Percentiles rank a stretch among this genome's conserved stretches.
Evolutionary conservation across 2,888 invertebrate genomes (phyloP).

Genomic region (Plemyria rubiginata): DNA sequence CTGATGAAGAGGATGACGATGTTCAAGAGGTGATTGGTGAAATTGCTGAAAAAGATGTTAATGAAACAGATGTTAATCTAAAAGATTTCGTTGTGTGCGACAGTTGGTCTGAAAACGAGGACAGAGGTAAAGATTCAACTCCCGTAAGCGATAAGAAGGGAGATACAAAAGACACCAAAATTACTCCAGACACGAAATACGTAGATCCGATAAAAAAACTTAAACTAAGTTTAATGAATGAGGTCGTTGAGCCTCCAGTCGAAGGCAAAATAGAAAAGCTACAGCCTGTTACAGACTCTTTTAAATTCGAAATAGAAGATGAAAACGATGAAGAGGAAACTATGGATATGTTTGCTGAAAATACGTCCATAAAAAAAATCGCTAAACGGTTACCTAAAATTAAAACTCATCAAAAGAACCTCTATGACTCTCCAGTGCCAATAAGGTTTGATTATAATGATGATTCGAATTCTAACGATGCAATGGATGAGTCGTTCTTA

Average conservation of each 20-base stretch:
- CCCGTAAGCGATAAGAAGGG: conserved; percentile 58
- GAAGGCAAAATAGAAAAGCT: conserved; percentile 62
- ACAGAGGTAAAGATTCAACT: conserved; percentile 57
- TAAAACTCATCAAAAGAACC: conserved; percentile 41
- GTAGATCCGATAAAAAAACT: conserved; percentile 51
- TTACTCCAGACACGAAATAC: conserved; percentile 34
- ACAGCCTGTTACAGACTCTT: conserved; percentile 72
- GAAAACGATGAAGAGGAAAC: conserved; percentile 69
- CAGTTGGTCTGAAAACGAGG: conserved; percentile 81
- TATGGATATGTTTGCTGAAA: conserved; percentile 69
- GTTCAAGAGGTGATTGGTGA: conserved; percentile 39
- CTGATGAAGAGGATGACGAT: conserved; percentile 31
- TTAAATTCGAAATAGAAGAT: conserved; percentile 75
- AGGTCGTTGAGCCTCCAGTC: conserved; percentile 26
- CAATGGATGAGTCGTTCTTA: conserved; percentile 71
- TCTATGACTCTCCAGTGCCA: conserved; percentile 56
- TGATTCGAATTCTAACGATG: conserved; percentile 52
- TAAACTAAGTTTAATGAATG: conserved; percentile 34
- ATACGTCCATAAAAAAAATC: conserved; percentile 52
- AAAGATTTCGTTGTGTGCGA: conserved; percentile 78
- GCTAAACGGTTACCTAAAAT: conserved; percentile 42
- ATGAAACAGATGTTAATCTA: conserved; percentile 71
- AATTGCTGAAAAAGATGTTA: conserved; percentile 43
- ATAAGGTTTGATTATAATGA: conserved; percentile 58
- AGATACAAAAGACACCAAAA: conserved; percentile 15